Evolutionary conservation across 2,113 vertebrate genomes (phyloP).

Genomic region (Pelecanus crispus): DNA sequence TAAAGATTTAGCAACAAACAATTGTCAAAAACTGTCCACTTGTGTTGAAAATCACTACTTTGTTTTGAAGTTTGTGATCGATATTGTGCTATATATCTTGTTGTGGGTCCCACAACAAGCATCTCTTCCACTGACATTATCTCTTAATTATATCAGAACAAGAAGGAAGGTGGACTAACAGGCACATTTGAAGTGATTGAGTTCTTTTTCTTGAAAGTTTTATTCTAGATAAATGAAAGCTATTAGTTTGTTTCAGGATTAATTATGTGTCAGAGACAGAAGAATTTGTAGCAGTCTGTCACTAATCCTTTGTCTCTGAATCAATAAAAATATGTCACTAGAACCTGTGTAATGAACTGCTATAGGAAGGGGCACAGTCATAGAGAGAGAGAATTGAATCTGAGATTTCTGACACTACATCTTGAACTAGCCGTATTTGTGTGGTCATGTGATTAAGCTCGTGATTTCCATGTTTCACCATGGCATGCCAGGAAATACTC

Average conservation of each 20-base stretch:
- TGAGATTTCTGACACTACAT: not conserved
- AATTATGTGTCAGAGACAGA: not conserved
- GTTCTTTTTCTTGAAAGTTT: constrained; percentile 1
- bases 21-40: not conserved
- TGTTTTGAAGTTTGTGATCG: constrained; percentile 11
- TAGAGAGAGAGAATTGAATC: not conserved
- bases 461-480: not conserved
- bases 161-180: not conserved
- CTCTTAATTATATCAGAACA: constrained; percentile 24
- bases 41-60: constrained; percentile 26
- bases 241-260: constrained; percentile 21
- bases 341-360: not conserved
- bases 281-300: constrained; percentile 12
- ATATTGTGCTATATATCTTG: not conserved
- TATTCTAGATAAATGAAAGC: constrained; percentile 26
- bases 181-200: not conserved
- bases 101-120: not conserved
- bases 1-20: not conserved
- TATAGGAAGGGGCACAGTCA: not conserved
- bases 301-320: not conserved
- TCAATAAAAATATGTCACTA: constrained; percentile 11
- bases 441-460: not conserved
- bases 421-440: not conserved
- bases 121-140: not conserved
- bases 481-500: not conserved